Evolutionary conservation across 2,797 vertebrate genomes (phyloP).

Genomic region (Sebastes minor): DNA sequence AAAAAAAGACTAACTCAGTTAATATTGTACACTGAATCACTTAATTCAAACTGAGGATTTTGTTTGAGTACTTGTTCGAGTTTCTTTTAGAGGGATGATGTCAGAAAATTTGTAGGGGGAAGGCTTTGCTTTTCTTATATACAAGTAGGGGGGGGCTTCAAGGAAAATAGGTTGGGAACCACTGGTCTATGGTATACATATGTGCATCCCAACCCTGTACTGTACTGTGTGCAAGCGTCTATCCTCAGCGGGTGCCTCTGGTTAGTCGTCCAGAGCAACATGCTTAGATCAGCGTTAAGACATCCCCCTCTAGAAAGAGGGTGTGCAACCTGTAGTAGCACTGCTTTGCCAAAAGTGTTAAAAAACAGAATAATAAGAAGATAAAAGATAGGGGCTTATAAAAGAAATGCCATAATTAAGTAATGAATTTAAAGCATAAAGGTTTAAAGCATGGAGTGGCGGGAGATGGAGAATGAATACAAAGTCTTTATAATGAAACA

Average conservation of each 20-base stretch:
- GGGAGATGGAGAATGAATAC: slow-evolving; percentile 33
- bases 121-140: too few species aligned
- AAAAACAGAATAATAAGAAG: slow-evolving; percentile 12
- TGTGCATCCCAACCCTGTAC: slow-evolving; percentile 7
- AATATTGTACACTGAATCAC: background rate
- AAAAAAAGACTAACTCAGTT: background rate
- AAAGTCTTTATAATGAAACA: slow-evolving; percentile 49
- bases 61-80: background rate
- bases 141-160: too few species aligned
- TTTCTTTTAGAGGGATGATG: too few species aligned
- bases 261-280: slow-evolving; percentile 37
- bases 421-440: slow-evolving; percentile 32
- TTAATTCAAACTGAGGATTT: background rate
- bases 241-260: slow-evolving; percentile 38
- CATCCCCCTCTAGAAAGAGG: slow-evolving; percentile 27
- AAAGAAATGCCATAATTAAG: slow-evolving; percentile 37
- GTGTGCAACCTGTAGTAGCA: slow-evolving; percentile 18
- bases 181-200: background rate
- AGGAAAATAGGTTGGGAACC: too few species aligned
- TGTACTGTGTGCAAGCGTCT: slow-evolving; percentile 3
- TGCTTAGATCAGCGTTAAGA: slow-evolving; percentile 45
- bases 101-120: too few species aligned
- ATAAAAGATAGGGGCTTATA: slow-evolving; percentile 24
- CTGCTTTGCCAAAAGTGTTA: slow-evolving; percentile 39
- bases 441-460: slow-evolving; percentile 37